A percentile compares a stretch with the other conserved stretches of the same genome.
phyloP scores from a whole-genome alignment of 2,113 vertebrate genomes.

The Pangasianodon gigas region DNA sequence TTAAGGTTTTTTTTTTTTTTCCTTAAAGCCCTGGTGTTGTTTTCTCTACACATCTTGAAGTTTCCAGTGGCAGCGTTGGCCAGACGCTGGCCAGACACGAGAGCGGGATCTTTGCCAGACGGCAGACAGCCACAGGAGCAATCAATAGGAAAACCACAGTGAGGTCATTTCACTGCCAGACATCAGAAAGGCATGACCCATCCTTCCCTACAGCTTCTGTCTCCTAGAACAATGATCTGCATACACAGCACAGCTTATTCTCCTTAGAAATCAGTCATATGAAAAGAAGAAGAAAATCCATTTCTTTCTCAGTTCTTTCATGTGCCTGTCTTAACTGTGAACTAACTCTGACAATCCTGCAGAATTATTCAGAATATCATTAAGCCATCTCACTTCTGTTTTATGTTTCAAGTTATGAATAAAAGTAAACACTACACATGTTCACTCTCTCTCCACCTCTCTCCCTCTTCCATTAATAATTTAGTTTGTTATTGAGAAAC shows the following conservation, averaged over 20 bases:
- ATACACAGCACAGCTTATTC: slow-evolving; percentile 52
- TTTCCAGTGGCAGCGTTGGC: slow-evolving; percentile 3
- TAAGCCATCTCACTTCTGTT: slow-evolving; percentile 42
- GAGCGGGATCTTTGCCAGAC: slow-evolving; percentile 60
- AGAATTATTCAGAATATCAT: slow-evolving; percentile 60
- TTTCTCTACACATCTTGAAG: slow-evolving; percentile 30
- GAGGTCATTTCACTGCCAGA: slow-evolving; percentile 62
- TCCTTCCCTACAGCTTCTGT: slow-evolving; percentile 50
- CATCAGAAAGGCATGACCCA: slow-evolving; percentile 29
- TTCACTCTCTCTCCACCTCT: slow-evolving; percentile 34
- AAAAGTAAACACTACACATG: slow-evolving; percentile 63
- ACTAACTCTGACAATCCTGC: slow-evolving; percentile 54
- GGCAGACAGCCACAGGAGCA: slow-evolving; percentile 60
- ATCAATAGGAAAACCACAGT: slow-evolving; percentile 68
- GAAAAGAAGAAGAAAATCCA: not conserved
- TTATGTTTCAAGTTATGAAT: slow-evolving; percentile 54
- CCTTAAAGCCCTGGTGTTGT: not conserved
- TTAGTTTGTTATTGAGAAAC: slow-evolving; percentile 73
- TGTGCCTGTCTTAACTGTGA: slow-evolving; percentile 39
- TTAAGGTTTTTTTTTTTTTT: not conserved
- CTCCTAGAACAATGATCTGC: slow-evolving; percentile 59
- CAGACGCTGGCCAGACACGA: slow-evolving; percentile 57
- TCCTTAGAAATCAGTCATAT: slow-evolving; percentile 39
- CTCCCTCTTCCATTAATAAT: slow-evolving; percentile 69
- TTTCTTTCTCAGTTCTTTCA: slow-evolving; percentile 43